These are phyloP conservation scores for Trachelus stipa DNA, from an alignment of 2,888 invertebrate genomes.

Conservation along the genomic window DNA sequence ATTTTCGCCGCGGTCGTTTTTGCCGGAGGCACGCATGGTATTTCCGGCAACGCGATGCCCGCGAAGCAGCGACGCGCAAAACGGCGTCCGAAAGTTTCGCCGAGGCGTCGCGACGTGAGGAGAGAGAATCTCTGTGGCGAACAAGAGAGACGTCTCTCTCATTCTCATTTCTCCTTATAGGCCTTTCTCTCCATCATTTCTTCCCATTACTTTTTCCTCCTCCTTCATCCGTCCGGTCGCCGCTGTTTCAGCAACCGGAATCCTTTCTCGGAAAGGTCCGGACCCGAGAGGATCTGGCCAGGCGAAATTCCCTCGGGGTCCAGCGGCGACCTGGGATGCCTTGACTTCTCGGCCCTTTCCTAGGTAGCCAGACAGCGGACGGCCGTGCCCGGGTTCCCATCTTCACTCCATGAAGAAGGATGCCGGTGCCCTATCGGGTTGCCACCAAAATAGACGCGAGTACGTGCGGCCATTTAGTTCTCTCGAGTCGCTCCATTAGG, in stretches of 20 bases:
- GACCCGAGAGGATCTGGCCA: not conserved
- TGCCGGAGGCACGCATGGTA: conserved; percentile 44
- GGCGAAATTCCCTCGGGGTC: not conserved
- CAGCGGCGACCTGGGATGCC: not conserved
- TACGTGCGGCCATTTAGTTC: not conserved
- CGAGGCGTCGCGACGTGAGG: not conserved
- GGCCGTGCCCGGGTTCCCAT: not conserved
- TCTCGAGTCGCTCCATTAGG: not conserved
- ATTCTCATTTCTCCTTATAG: not conserved
- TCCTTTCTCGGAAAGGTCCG: conserved; percentile 6
- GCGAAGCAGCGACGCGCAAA: not conserved
- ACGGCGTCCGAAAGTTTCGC: not conserved
- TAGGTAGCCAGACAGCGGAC: not conserved
- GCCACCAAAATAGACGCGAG: conserved; percentile 33
- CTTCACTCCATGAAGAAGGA: conserved; percentile 47
- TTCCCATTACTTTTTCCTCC: not conserved
- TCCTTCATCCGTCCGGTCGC: not conserved
- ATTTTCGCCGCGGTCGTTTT: not conserved
- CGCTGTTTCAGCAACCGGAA: not conserved
- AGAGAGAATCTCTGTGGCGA: not conserved
- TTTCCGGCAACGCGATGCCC: conserved; percentile 60
- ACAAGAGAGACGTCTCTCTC: not conserved
- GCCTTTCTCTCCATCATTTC: not conserved
- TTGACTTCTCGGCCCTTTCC: not conserved
- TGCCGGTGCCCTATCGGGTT: conserved; percentile 33